phyloP scores from a whole-genome alignment of 2,888 invertebrate genomes.

The Chrysolina haemoptera region DNA sequence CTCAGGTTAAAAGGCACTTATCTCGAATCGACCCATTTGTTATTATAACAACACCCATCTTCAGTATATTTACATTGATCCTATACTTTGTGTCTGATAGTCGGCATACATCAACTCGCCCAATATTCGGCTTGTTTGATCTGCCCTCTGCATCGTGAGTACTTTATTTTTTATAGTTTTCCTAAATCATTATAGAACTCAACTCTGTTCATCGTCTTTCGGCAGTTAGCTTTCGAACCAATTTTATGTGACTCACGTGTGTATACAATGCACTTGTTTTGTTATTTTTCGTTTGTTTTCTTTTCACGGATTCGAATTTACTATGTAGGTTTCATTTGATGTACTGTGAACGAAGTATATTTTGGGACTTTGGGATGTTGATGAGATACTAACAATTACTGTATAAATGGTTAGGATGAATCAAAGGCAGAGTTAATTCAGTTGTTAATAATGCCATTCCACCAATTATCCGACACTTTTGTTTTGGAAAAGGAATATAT shows the following conservation, averaged over 20 bases:
- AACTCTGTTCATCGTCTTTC: constrained; percentile 66
- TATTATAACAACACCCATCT: not conserved
- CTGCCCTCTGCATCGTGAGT: constrained; percentile 64
- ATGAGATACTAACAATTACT: not conserved
- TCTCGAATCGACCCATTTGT: not conserved
- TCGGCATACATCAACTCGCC: not conserved
- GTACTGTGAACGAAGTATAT: constrained; percentile 36
- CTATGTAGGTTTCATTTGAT: constrained; percentile 40
- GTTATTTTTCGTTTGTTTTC: constrained; percentile 53
- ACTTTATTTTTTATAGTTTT: constrained; percentile 67
- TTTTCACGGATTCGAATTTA: constrained; percentile 41
- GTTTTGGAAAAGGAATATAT: no score
- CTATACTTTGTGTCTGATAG: constrained; percentile 11
- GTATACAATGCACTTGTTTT: constrained; percentile 59
- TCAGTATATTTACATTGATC: not conserved
- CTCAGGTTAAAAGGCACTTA: not conserved
- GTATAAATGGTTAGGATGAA: not conserved
- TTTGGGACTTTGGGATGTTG: constrained; percentile 28
- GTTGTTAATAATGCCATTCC: not conserved
- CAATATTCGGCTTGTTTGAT: constrained; percentile 60
- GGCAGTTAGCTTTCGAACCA: constrained; percentile 66
- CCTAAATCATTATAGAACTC: constrained; percentile 63
- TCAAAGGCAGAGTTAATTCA: no score
- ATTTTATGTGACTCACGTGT: constrained; percentile 68
- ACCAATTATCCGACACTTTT: no score